Base-by-base conservation (phyloP, 92 coral and sea anemone species). In the Epizoanthus scotinus region DNA sequence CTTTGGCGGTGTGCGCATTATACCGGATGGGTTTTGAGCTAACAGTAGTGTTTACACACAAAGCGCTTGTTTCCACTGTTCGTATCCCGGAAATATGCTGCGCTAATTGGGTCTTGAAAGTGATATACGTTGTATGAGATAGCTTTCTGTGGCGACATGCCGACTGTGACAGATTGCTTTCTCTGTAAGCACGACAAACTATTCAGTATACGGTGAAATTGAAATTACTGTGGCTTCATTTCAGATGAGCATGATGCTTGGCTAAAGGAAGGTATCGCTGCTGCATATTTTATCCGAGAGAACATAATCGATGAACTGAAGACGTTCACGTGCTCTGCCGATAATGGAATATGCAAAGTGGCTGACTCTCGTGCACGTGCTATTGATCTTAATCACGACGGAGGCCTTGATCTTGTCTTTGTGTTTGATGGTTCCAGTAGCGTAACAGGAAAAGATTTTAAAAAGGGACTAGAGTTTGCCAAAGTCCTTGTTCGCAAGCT, bases 341-440 rank as follows among this genome's bases (percentile, higher is more conserved):
- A 25, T 6, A 62, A 62, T 62, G 67, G 67, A 27, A 62, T 28
- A 24, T 62, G 67, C 9, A 25, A 62, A 25, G 67, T 62, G 15
- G 25, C 67, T 3, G 67, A 62, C 29, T 24, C 67, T 25, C 67
- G 67, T 12, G 67, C 67, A 18, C 82, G 95, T 13, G 86, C 88
- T 20, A 81, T 91, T 44, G 84, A 88, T 69, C 84, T 83, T 15
- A 73, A 83, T 3, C 86, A 72, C 14, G 73, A 50, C 4, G 95
- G 92, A 19, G 95, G 92, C 0, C 84, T 91, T 21, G 95, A 91
- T 73, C 80, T 91, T 47, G 82, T 88, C 14, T 91, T 91, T 77
- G 44, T 91, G 73, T 79, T 91, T 22, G 95, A 91, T 72, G 92
- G 85, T 26, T 91, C 95, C 5, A 64, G 77, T 61, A 84, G 90